Evolutionary conservation across 2,113 vertebrate species (phyloP).

Genomic region (Microcebus griseorufus): DNA sequence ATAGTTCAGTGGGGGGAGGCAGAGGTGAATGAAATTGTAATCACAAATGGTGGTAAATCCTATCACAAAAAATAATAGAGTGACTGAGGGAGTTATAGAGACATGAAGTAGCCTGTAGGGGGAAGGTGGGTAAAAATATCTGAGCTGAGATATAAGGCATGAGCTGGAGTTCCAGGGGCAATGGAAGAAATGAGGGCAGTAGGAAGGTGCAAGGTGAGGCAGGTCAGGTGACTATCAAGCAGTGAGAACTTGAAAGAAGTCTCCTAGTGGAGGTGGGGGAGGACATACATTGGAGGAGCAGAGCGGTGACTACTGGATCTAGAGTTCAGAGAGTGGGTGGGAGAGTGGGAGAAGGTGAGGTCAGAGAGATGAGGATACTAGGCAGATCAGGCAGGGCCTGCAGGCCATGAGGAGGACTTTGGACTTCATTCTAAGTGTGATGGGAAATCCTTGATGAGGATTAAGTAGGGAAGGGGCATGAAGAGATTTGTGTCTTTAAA

Average conservation of each 20-base stretch:
- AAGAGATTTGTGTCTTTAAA: constrained; percentile 3
- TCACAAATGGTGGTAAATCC: not conserved
- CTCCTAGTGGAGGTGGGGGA: not conserved
- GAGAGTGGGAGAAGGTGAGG: not conserved
- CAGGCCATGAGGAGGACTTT: not conserved
- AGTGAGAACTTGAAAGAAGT: not conserved
- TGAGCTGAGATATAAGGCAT: constrained; percentile 37
- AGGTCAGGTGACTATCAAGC: not conserved
- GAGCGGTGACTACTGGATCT: not conserved
- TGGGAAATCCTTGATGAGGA: not conserved
- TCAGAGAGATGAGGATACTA: not conserved
- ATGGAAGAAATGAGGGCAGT: not conserved
- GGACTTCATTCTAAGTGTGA: not conserved
- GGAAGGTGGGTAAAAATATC: not conserved
- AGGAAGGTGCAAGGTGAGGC: not conserved
- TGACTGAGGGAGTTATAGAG: not conserved
- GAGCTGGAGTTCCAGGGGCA: not conserved
- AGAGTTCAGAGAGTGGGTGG: not conserved
- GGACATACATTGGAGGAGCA: not conserved
- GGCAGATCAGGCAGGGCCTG: not conserved
- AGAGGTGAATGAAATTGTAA: constrained; percentile 2
- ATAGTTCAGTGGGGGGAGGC: not conserved
- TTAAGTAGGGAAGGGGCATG: not conserved
- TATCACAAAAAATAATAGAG: not conserved
- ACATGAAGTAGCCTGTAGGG: not conserved